These are phyloP conservation scores for Poecilia gillii DNA, from an alignment of 2,797 vertebrate genomes.

Conservation along the genomic window DNA sequence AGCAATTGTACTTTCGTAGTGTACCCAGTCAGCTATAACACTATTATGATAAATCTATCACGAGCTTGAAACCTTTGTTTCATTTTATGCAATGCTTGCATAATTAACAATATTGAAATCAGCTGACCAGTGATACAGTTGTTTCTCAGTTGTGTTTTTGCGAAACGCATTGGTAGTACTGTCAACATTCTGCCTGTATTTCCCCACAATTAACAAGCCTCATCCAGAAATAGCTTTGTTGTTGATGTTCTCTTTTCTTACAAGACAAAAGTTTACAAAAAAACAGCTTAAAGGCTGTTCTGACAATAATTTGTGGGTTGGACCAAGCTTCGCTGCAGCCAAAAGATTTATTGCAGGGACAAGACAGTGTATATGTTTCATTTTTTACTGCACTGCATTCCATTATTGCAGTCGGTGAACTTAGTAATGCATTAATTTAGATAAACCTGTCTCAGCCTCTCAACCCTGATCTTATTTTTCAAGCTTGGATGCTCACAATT, in stretches of 20 bases:
- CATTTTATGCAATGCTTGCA: neutral
- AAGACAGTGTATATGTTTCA: neutral
- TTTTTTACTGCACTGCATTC: neutral
- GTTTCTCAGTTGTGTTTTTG: neutral
- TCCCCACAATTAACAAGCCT: neutral
- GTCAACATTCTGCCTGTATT: neutral
- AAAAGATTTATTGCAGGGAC: conserved; percentile 12
- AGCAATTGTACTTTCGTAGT: no score
- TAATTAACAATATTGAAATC: no score
- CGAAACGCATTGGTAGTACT: neutral
- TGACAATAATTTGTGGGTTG: neutral
- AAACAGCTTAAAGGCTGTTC: neutral
- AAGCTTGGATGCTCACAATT: conserved; percentile 13
- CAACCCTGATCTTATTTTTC: conserved; percentile 16
- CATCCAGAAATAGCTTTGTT: neutral
- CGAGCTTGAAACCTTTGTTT: neutral
- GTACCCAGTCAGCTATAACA: no score
- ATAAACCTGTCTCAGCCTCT: conserved; percentile 14
- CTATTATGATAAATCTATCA: no score
- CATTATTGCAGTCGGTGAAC: conserved; percentile 4
- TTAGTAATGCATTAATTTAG: conserved; percentile 3
- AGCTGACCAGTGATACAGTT: neutral
- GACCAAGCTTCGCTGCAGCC: conserved; percentile 8
- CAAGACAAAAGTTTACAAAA: neutral
- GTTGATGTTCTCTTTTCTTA: neutral